A percentile compares a stretch with the other conserved stretches of the same genome.
Evolutionary conservation across 2,797 vertebrate genomes (phyloP).

Genomic region (Prunella strophiata): DNA sequence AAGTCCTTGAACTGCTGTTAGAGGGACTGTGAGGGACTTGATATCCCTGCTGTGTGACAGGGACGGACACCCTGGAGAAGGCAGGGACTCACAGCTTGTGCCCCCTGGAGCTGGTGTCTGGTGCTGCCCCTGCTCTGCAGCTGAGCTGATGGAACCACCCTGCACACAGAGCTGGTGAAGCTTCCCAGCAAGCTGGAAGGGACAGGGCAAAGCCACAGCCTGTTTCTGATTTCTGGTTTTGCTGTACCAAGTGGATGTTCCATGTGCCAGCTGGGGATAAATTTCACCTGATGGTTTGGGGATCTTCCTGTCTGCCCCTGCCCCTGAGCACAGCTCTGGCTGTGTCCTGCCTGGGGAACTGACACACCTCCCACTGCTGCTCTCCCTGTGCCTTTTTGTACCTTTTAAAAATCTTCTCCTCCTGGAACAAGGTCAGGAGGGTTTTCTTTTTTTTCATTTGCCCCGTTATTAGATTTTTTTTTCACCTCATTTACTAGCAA

Average conservation of each 20-base stretch:
- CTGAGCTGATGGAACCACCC: fast-evolving
- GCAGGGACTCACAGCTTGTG: background rate
- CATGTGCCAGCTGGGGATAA: background rate
- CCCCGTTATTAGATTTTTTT: background rate
- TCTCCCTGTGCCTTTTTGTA: background rate
- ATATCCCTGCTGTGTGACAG: background rate
- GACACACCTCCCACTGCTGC: background rate
- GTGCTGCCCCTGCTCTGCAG: background rate
- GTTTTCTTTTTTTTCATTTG: background rate
- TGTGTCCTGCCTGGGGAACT: background rate
- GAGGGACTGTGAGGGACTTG: background rate
- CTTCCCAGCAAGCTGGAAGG: background rate
- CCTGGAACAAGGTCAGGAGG: background rate
- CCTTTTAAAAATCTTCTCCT: background rate
- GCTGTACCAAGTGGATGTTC: background rate
- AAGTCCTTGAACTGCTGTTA: background rate
- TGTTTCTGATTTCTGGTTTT: background rate
- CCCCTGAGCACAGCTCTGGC: background rate
- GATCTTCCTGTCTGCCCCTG: background rate
- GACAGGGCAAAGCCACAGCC: background rate
- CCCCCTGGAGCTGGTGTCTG: background rate
- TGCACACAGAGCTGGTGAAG: background rate
- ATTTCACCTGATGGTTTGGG: background rate
- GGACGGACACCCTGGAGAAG: background rate
- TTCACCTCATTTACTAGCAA: background rate